Evolutionary conservation across 2,797 vertebrate species (phyloP).

Genomic region (Melanotaenia pygmaea): DNA sequence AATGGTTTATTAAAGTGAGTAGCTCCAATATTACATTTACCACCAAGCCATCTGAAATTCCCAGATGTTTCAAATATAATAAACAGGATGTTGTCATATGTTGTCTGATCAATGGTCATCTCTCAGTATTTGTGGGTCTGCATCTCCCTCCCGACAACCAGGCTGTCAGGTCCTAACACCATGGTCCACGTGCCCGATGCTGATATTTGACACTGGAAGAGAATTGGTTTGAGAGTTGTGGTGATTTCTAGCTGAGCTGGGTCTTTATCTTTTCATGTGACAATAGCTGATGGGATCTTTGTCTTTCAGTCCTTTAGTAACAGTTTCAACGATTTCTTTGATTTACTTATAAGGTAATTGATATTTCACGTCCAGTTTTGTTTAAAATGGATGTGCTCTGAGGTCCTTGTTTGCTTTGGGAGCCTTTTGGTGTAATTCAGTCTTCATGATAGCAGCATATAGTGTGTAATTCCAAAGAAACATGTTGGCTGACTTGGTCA

Average conservation of each 20-base stretch:
- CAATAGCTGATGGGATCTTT: neutral
- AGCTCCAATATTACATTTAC: too few species aligned
- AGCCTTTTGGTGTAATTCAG: conserved; percentile 1
- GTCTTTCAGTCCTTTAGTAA: too few species aligned
- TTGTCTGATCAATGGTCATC: too few species aligned
- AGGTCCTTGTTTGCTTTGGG: neutral
- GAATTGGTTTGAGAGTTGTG: conserved; percentile 54
- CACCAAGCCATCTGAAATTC: too few species aligned
- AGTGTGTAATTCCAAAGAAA: neutral
- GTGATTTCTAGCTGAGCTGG: neutral
- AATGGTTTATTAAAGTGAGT: too few species aligned
- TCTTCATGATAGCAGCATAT: neutral
- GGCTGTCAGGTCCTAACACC: conserved; percentile 68
- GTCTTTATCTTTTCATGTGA: neutral
- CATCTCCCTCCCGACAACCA: conserved; percentile 23
- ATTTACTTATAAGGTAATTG: neutral
- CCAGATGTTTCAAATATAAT: neutral
- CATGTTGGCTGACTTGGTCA: neutral
- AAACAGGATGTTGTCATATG: conserved; percentile 10
- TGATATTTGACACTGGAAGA: conserved; percentile 54
- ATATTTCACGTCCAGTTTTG: neutral
- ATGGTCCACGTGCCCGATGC: conserved; percentile 61
- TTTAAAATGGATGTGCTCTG: neutral
- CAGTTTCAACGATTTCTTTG: neutral
- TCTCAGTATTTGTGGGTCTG: conserved; percentile 25